Conservation (phyloP, 1,140 invertebrate species). For the Megalonaias nervosa region DNA sequence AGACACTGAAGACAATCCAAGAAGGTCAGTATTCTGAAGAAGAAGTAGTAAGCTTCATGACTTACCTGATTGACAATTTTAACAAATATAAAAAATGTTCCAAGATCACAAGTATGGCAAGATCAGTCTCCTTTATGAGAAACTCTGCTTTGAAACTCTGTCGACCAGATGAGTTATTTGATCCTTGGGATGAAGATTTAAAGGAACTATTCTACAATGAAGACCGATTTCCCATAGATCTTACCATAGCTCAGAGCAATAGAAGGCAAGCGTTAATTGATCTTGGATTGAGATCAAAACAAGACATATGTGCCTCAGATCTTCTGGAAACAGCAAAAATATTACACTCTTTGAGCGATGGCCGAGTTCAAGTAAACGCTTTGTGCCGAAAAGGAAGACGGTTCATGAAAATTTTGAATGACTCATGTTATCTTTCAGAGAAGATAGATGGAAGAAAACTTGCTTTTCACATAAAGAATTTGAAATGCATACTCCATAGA, state of each 20-base stretch:
- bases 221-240: slow-evolving; percentile 10
- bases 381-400: background rate
- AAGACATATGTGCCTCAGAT: slow-evolving; percentile 5
- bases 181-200: slow-evolving; percentile 6
- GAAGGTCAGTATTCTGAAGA: no score
- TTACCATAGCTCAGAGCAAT: background rate
- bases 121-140: slow-evolving; percentile 2
- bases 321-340: background rate
- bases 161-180: slow-evolving; percentile 18
- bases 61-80: slow-evolving; percentile 4
- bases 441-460: background rate
- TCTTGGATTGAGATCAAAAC: slow-evolving; percentile 16
- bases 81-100: background rate
- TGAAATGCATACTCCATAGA: background rate
- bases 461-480: background rate
- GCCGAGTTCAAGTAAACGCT: background rate
- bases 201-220: slow-evolving; percentile 9
- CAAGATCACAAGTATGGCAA: background rate
- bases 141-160: background rate
- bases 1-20: no score
- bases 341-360: background rate
- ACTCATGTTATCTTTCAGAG: background rate
- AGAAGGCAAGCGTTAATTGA: background rate
- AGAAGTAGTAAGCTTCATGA: slow-evolving; percentile 4
- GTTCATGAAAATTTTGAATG: slow-evolving; percentile 16